These are phyloP conservation scores for Manis javanica DNA, from an alignment of 2,797 vertebrate genomes.

Conservation along the genomic window DNA sequence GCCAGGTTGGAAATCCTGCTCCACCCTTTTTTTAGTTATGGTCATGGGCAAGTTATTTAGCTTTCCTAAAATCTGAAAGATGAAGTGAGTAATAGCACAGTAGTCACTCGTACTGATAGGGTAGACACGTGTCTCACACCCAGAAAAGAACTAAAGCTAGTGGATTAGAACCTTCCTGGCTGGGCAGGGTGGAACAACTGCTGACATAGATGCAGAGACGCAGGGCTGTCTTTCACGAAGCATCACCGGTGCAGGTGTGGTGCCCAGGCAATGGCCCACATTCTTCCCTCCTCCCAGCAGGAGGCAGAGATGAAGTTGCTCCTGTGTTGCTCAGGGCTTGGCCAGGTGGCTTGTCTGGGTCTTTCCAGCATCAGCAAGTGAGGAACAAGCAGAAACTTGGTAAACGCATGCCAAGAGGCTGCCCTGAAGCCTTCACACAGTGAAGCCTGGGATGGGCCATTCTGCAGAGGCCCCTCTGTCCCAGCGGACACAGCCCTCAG, in stretches of 20 bases:
- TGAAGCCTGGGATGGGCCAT: background rate
- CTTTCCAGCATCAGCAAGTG: background rate
- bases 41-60: background rate
- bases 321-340: background rate
- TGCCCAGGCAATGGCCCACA: rapidly evolving
- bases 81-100: background rate
- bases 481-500: rapidly evolving
- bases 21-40: background rate
- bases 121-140: background rate
- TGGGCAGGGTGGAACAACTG: background rate
- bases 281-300: no score
- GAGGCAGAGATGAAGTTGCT: background rate
- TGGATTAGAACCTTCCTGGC: no score
- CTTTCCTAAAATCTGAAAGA: background rate
- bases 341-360: rapidly evolving
- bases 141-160: background rate
- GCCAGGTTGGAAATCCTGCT: background rate
- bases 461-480: rapidly evolving
- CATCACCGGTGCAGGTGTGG: background rate
- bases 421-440: background rate
- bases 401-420: background rate
- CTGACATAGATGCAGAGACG: rapidly evolving
- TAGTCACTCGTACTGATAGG: background rate
- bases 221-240: background rate
- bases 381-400: background rate